phyloP scores from a whole-genome alignment of 2,113 vertebrate genomes.

The Sialia sialis region DNA sequence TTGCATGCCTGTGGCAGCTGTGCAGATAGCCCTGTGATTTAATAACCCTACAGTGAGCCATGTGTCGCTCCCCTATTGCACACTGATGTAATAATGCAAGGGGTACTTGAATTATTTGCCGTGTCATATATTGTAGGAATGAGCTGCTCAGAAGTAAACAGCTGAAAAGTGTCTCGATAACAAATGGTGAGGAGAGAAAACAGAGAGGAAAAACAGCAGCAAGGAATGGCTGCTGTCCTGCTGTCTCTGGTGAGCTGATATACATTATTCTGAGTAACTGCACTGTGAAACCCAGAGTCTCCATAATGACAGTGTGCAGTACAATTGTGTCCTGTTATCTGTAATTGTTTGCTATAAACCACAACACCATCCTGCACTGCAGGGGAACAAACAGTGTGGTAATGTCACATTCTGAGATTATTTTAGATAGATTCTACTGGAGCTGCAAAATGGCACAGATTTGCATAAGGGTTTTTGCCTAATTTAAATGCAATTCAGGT shows the following conservation, averaged over 20 bases:
- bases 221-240: background rate
- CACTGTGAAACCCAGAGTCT: background rate
- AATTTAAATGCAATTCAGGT: constrained; percentile 16
- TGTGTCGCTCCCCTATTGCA: background rate
- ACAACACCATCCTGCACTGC: background rate
- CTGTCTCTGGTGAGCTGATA: background rate
- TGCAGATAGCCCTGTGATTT: constrained; percentile 23
- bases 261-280: background rate
- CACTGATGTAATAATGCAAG: background rate
- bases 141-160: background rate
- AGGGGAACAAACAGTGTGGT: background rate
- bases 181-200: background rate
- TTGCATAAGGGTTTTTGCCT: constrained; percentile 18
- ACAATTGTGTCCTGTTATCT: constrained; percentile 3
- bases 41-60: background rate
- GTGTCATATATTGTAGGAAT: background rate
- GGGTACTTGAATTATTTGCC: constrained; percentile 13
- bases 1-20: constrained; percentile 8
- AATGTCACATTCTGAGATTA: background rate
- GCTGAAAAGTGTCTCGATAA: background rate
- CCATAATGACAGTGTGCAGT: background rate
- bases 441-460: constrained; percentile 20
- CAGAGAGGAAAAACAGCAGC: background rate
- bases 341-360: constrained; percentile 16
- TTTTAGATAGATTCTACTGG: constrained; percentile 24